A percentile compares a stretch with the other conserved stretches of the same genome.
phyloP scores from a whole-genome alignment of 2,888 invertebrate species.

The Oxystoma pomonae region DNA sequence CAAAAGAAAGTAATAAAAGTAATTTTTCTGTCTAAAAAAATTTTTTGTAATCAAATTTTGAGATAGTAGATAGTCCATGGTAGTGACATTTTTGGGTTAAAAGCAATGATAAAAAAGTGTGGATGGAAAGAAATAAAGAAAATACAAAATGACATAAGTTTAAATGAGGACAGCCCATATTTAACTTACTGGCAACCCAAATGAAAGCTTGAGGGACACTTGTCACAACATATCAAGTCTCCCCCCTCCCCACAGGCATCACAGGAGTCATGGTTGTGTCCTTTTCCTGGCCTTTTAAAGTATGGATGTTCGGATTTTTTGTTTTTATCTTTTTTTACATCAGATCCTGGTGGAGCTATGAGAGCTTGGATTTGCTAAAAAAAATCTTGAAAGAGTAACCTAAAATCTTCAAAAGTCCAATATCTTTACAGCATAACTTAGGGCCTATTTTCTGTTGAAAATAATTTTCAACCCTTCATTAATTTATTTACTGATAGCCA shows the following conservation, averaged over 20 bases:
- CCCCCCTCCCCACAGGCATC: slow-evolving; percentile 95
- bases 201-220: slow-evolving; percentile 94
- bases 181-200: slow-evolving; percentile 84
- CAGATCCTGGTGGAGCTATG: slow-evolving; percentile 82
- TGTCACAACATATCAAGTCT: slow-evolving; percentile 92
- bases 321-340: slow-evolving; percentile 56
- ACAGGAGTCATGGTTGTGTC: slow-evolving; percentile 89
- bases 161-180: neutral
- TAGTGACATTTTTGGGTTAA: neutral
- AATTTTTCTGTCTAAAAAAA: too few relatives aligned
- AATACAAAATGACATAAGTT: too few relatives aligned
- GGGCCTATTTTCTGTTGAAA: too few relatives aligned
- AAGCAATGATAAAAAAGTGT: neutral
- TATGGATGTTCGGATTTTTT: slow-evolving; percentile 67
- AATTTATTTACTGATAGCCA: too few relatives aligned
- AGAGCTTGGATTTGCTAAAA: slow-evolving; percentile 81
- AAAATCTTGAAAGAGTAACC: neutral
- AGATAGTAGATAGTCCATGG: neutral
- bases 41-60: too few relatives aligned
- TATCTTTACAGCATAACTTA: too few relatives aligned
- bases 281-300: slow-evolving; percentile 80
- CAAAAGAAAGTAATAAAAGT: too few relatives aligned
- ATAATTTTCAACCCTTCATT: too few relatives aligned
- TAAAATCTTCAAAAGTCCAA: too few relatives aligned
- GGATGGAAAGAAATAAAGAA: too few relatives aligned